These are phyloP conservation scores for Aldabrachelys gigantea DNA, from an alignment of 2,113 vertebrate genomes.

Conservation along the genomic window DNA sequence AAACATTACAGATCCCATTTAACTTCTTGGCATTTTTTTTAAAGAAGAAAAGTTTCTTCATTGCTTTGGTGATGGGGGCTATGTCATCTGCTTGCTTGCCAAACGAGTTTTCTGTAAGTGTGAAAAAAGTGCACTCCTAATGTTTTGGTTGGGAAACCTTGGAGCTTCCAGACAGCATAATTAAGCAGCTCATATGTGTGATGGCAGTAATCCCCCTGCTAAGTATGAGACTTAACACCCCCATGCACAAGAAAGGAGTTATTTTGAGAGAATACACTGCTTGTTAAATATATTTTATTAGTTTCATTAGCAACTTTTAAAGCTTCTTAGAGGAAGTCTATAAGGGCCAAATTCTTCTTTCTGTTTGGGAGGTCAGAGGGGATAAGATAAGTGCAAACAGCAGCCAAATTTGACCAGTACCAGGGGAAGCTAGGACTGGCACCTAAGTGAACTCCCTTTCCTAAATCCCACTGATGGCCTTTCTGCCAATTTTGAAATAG, in stretches of 20 bases:
- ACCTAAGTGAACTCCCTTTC: neutral
- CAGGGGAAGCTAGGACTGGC: neutral
- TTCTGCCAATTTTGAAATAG: neutral
- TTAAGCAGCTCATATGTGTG: neutral
- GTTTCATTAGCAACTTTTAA: neutral
- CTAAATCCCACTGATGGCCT: neutral
- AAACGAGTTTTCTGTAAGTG: neutral
- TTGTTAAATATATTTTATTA: neutral
- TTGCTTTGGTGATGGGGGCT: neutral
- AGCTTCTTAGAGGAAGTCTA: neutral
- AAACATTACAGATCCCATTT: conserved; percentile 29
- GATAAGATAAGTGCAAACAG: neutral
- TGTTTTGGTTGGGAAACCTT: conserved; percentile 19
- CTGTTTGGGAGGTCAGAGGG: neutral
- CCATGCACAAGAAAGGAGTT: neutral
- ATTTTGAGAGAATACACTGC: neutral
- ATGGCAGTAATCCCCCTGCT: neutral
- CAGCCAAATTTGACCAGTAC: neutral
- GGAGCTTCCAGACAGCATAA: neutral
- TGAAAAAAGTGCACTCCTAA: neutral
- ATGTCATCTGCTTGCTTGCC: neutral
- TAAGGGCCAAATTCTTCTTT: neutral
- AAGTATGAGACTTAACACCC: neutral
- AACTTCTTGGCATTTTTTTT: neutral
- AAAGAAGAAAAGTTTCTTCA: neutral